Base-by-base conservation (phyloP, 2,797 vertebrate species). In the Garrulus glandarius region DNA sequence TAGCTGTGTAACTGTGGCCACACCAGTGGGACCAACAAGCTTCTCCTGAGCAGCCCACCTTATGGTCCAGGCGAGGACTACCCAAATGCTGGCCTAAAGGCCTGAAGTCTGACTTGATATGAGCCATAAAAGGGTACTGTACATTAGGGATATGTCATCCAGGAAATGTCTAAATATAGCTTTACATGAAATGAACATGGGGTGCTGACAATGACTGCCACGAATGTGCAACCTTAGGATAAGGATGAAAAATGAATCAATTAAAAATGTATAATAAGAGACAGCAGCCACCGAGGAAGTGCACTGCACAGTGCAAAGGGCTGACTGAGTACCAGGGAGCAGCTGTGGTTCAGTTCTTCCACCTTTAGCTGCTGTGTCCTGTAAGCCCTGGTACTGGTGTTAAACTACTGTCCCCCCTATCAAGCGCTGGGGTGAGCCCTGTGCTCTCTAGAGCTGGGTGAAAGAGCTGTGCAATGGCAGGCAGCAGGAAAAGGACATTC, bases 191-290 rank as follows among this genome's bases (percentile, higher is more conserved):
- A 81, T 76, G 93, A 97, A 67, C 92, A 84, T 9, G 5, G 74
- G 85, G 65, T 82, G 65, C 83, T 88, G 88, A 76, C 85, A 92
- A 52, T 52, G 77, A 72, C 80, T 76, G 74, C 83, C 76, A 82
- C 0, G 4, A 93, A 90, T 0, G 11, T 19, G 41, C 2, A 2
- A 95, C 88, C 93, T 93, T 61, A 90, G 87, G 86, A 81, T 84
- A 90, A 71, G 59, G 80, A 95, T 95, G 92, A 96, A 93, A 95
- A 95, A 97, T 97, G 92, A 92, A 90, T 81, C 87, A 84, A 95
- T 95, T 94, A 96, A 97, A 95, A 96, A 97, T 95, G 90, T 57
- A 92, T 96, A 89, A 95, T 34, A 79, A 67, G 72, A 96, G 92
- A 84, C 26, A 88, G 63, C 80, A 94, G 85, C 27, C 72, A 83